These are phyloP conservation scores for Vulpes lagopus DNA, from an alignment of 2,113 vertebrate species.

Conservation along the genomic window DNA sequence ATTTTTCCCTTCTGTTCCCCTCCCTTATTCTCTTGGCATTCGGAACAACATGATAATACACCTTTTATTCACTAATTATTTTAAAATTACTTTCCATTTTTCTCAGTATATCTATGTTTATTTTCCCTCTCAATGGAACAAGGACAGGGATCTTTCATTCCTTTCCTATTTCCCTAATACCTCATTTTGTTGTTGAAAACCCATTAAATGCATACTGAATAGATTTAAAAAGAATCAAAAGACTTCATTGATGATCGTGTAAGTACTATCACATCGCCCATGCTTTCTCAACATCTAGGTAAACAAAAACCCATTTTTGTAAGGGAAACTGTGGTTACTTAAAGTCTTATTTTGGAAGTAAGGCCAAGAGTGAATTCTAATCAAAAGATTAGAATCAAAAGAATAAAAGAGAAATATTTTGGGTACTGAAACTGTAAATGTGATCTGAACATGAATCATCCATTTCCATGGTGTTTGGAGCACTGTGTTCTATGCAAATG, in stretches of 20 bases:
- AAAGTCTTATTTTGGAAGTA: slow-evolving; percentile 37
- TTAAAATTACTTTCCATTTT: neutral
- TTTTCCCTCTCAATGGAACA: neutral
- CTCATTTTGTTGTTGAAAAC: neutral
- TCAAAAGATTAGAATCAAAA: neutral
- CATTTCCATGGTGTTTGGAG: neutral
- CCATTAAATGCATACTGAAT: neutral
- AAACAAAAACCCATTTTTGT: neutral
- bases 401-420: slow-evolving; percentile 2
- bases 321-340: neutral
- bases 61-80: neutral
- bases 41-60: neutral
- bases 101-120: neutral
- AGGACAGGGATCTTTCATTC: neutral
- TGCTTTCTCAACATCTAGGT: neutral
- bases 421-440: neutral
- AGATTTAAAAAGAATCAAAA: neutral
- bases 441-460: neutral
- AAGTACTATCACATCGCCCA: neutral
- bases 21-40: neutral
- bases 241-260: neutral
- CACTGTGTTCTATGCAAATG: neutral
- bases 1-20: neutral
- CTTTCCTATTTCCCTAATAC: neutral
- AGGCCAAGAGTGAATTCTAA: slow-evolving; percentile 42